Evolutionary conservation across 2,888 invertebrate species (phyloP).

Genomic region (Malthinus flaveolus): DNA sequence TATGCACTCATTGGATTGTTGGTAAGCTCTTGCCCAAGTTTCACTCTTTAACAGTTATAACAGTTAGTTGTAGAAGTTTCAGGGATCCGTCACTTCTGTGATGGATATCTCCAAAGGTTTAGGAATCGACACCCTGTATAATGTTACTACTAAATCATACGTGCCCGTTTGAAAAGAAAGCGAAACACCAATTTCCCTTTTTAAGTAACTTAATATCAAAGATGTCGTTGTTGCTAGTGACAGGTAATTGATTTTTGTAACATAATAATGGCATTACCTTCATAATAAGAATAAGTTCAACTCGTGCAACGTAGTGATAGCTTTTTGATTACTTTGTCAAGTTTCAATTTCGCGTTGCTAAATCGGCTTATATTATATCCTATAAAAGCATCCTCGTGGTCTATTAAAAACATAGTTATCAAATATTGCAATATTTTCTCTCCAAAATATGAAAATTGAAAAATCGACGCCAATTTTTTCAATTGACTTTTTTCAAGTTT

Average conservation of each 20-base stretch:
- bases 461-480: no score
- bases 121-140: no score
- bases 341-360: slow-evolving; percentile 32
- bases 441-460: no score
- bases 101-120: no score
- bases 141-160: no score
- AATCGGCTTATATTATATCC: slow-evolving; percentile 30
- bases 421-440: not conserved
- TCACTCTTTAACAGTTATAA: no score
- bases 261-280: slow-evolving; percentile 16
- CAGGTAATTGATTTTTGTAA: slow-evolving; percentile 22
- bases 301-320: slow-evolving; percentile 21
- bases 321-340: slow-evolving; percentile 34
- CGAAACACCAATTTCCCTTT: no score
- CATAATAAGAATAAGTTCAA: slow-evolving; percentile 23
- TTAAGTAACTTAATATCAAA: not conserved
- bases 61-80: no score
- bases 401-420: slow-evolving; percentile 15
- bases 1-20: no score
- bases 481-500: not conserved
- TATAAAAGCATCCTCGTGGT: slow-evolving; percentile 20
- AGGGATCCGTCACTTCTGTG: no score
- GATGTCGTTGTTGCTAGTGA: slow-evolving; percentile 13
- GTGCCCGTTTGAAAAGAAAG: no score
- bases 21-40: no score